Conservation (phyloP, 2,888 invertebrate species). For the Euphydryas editha region DNA sequence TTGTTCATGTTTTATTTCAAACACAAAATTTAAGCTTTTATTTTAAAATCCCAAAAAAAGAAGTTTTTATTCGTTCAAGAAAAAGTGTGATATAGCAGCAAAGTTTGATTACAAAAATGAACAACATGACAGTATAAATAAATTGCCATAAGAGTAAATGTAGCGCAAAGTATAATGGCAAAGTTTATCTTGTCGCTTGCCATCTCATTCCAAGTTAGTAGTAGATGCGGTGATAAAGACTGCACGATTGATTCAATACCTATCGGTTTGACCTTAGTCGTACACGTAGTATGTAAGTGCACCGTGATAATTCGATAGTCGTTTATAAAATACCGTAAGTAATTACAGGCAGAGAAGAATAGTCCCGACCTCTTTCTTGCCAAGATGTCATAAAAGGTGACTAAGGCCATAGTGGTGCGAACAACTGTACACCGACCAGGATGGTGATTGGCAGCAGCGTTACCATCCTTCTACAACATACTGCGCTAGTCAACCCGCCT, state of each 20-base stretch:
- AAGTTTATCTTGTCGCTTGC: slow-evolving; percentile 65
- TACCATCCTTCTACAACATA: no score
- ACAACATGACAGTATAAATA: slow-evolving; percentile 33
- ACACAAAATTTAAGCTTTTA: not conserved
- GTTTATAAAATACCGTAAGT: not conserved
- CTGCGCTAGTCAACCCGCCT: no score
- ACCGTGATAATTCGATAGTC: not conserved
- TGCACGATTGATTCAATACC: slow-evolving; percentile 61
- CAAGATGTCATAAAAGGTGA: no score
- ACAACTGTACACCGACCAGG: no score
- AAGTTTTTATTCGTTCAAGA: slow-evolving; percentile 4
- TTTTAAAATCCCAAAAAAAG: slow-evolving; percentile 6
- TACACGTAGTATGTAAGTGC: slow-evolving; percentile 38
- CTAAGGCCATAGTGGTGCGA: no score
- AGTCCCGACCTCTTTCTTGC: no score
- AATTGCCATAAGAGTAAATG: slow-evolving; percentile 38
- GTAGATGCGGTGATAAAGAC: slow-evolving; percentile 60
- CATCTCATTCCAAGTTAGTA: slow-evolving; percentile 55
- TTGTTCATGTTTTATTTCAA: no score
- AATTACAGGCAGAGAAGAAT: no score
- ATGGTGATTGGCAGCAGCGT: no score
- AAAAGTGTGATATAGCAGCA: slow-evolving; percentile 17
- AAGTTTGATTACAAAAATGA: slow-evolving; percentile 32
- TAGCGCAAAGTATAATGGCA: slow-evolving; percentile 51
- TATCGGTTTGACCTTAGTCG: slow-evolving; percentile 50